Evolutionary conservation across 1,140 invertebrate species (phyloP), one percentile per base, ranked within the genome.

Genomic region (Drosophila neocordata): DNA sequence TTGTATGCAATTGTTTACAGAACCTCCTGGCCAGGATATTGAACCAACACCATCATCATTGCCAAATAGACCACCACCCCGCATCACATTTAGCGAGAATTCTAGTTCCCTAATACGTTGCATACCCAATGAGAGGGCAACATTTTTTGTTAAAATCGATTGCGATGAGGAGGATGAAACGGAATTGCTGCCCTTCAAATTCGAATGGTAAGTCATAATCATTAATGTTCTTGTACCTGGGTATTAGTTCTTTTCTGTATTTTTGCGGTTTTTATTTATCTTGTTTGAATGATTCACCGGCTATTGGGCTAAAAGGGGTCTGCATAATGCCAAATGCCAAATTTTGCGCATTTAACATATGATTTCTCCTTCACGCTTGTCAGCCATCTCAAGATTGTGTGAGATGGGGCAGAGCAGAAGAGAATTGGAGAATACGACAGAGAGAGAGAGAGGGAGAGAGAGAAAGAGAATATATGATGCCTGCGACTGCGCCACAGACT

Each of bases 91-190:
- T 20, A 91, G 89, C 57, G 90, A 91, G 18, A 91, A 91, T 68
- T 91, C 90, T 44, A 91, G 90, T 34, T 79, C 89, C 57, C 52
- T 91, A 1, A 78, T 91, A 48, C 81, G 90, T 27, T 91, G 90
- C 70, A 73, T 89, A 64, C 88, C 90, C 61, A 91, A 91, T 60
- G 90, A 91, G 62, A 77, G 90, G 18, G 90, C 90, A 13, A 91
- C 89, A 15, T 91, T 91, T 55, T 91, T 91, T 63, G 90, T 91
- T 51, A 91, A 91, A 73, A 91, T 91, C 68, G 90, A 91, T 68
- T 90, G 90, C 73, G 75, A 79, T 48, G 87, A 91, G 60, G 69
- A 88, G 44, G 90, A 91, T 31, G 85, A 83, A 55, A 52, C 77
- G 22, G 81, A 90, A 31, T 44, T 90, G 58, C 56, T 91, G 77